Base-by-base conservation (phyloP, 2,113 vertebrate species). In the Stigmatopora argus region DNA sequence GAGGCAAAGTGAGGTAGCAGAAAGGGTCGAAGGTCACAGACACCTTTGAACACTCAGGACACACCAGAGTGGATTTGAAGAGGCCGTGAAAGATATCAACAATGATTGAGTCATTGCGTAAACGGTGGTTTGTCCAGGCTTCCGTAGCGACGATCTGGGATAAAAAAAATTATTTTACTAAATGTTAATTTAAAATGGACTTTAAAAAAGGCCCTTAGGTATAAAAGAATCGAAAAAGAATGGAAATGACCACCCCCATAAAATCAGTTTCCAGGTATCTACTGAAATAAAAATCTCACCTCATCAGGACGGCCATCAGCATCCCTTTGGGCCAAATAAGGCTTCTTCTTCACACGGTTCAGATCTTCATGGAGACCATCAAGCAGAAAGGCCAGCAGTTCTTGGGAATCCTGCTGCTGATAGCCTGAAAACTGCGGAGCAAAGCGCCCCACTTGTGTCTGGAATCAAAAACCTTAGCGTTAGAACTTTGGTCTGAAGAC, bases 371-470 rank as follows among this genome's bases (percentile, higher is more conserved):
- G 96, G 48, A 98, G 89, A n/a, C 96, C 96, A 4, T 98, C 96
- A 18, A 98, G 83, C 65, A 98, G 90, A 78, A 98, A 98, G 75
- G 96, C 94, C 89, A 98, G 80, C 52, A 98, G 88, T 85, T 98
- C 96, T 87, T 98, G 96, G 7, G 96, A 98, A 90, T 98, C 96
- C 83, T 98, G 96, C 77, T 98, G 96, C 80, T 98, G 96, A 81
- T 96, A 98, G 68, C 96, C 96, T 49, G 96, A 98, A 88, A 98
- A 98, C 84, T 98, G 96, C 64, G 96, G 96, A n/a, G 96, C 96
- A 82, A 98, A 98, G 47, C 94, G 92, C 34, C 96, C 96, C 14
- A 98, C 96, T 84, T 98, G 96, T 0, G 94, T 98, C 96, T 98
- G 86, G 62, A 69, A 83, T 61, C 1, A 64, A 45, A 67, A 59